Conservation (phyloP, 2,797 vertebrate genomes). For the Poliocrania exsul region DNA sequence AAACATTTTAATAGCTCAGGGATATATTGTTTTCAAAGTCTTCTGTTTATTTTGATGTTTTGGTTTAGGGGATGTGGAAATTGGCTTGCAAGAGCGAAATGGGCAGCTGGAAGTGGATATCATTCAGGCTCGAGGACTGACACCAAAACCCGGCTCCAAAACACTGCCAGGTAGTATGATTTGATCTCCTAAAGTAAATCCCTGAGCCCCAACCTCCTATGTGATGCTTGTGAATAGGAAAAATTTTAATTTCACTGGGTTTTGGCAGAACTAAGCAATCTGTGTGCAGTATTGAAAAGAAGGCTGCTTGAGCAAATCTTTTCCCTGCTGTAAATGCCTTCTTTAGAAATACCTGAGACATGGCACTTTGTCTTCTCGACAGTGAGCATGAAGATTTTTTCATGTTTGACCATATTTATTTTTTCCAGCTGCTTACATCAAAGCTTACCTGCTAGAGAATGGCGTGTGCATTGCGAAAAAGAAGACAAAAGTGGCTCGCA, state of each 20-base stretch:
- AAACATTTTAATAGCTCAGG: background rate
- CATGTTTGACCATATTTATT: background rate
- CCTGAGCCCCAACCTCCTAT: background rate
- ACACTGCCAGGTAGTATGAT: conserved; percentile 87
- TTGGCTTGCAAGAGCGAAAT: conserved; percentile 93
- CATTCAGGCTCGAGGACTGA: conserved; percentile 94
- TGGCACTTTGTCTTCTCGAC: background rate
- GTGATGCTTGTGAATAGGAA: background rate
- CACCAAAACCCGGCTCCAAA: conserved; percentile 94
- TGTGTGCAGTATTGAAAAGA: background rate
- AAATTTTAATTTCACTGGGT: background rate
- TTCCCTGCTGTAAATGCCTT: background rate
- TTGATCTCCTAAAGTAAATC: background rate
- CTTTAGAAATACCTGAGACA: background rate
- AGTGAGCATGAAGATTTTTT: background rate
- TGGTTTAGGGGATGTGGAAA: conserved; percentile 91
- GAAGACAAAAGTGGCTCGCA: conserved; percentile 96
- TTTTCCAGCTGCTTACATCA: conserved; percentile 93
- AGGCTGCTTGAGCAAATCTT: background rate
- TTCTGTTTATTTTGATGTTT: background rate
- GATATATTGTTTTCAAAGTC: background rate
- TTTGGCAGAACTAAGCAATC: background rate
- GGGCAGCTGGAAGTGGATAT: conserved; percentile 97
- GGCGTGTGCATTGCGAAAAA: conserved; percentile 94
- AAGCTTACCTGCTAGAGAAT: conserved; percentile 96